phyloP scores from a whole-genome alignment of 2,113 vertebrate genomes.

The Antechinus flavipes region DNA sequence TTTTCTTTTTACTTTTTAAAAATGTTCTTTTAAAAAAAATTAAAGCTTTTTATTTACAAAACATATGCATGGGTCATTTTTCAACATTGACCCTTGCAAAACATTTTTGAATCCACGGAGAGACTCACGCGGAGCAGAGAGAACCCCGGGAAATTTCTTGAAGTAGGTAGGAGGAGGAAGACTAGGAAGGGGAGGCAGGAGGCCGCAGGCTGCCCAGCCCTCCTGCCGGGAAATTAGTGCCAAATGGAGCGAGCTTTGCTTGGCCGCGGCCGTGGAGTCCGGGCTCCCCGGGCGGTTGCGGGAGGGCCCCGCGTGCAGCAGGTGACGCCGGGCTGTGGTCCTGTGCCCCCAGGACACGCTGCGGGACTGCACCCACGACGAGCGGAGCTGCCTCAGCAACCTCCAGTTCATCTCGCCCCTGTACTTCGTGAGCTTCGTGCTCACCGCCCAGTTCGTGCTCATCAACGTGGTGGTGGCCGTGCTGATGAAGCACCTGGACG shows the following conservation, averaged over 20 bases:
- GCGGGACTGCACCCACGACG: conserved; percentile 95
- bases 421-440: conserved; percentile 99
- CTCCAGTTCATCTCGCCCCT: conserved; percentile 95
- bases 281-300: neutral
- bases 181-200: neutral
- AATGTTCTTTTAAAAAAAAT: too few species aligned
- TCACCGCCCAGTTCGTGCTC: conserved; percentile 99
- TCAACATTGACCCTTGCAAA: too few species aligned
- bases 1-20: too few species aligned
- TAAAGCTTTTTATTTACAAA: too few species aligned
- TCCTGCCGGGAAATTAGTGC: neutral
- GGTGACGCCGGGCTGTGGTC: neutral
- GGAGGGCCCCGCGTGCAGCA: neutral
- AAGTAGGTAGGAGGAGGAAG: neutral
- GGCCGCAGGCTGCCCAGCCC: neutral
- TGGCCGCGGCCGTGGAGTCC: neutral
- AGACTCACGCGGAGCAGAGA: neutral
- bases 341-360: conserved; percentile 91
- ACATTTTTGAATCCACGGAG: neutral
- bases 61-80: too few species aligned
- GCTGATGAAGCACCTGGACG: conserved; percentile 99
- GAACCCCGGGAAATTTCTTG: neutral
- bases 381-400: conserved; percentile 97
- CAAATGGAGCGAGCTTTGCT: neutral
- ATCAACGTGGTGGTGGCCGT: conserved; percentile 99